Conservation (phyloP, 2,888 invertebrate species). For the Limnephilus lunatus region DNA sequence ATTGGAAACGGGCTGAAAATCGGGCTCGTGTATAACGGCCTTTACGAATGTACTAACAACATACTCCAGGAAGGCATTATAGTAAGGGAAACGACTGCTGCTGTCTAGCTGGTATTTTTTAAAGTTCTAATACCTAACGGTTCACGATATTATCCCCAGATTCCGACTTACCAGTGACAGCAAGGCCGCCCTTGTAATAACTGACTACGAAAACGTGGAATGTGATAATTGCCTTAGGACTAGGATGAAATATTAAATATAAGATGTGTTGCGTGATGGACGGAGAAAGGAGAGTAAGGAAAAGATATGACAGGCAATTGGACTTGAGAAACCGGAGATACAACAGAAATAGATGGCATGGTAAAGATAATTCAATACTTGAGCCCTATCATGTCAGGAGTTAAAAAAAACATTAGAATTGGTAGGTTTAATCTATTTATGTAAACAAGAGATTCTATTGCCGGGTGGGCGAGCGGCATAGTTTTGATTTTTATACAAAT, state of each 20-base stretch:
- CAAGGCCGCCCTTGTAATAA: slow-evolving; percentile 56
- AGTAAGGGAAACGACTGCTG: not conserved
- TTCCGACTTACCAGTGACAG: slow-evolving; percentile 51
- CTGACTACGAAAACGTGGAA: slow-evolving; percentile 52
- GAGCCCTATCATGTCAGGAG: too few relatives aligned
- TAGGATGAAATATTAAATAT: not conserved
- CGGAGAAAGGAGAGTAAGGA: not conserved
- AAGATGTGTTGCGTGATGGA: not conserved
- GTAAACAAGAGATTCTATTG: too few relatives aligned
- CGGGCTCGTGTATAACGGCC: too few relatives aligned
- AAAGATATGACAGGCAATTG: not conserved
- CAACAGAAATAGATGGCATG: too few relatives aligned
- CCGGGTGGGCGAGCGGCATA: too few relatives aligned
- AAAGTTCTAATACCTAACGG: slow-evolving; percentile 10
- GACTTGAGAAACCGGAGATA: too few relatives aligned
- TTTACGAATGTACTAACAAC: not conserved
- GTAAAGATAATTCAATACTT: too few relatives aligned
- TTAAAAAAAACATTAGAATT: too few relatives aligned
- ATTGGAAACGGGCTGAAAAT: too few relatives aligned
- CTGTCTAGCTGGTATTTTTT: not conserved
- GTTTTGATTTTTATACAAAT: too few relatives aligned
- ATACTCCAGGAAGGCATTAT: not conserved
- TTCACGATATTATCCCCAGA: slow-evolving; percentile 53
- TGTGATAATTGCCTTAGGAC: slow-evolving; percentile 52
- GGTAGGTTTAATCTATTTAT: too few relatives aligned